Evolutionary conservation across 2,113 vertebrate species (phyloP), one percentile per base, ranked within the genome.

Genomic region (Notothenia coriiceps): DNA sequence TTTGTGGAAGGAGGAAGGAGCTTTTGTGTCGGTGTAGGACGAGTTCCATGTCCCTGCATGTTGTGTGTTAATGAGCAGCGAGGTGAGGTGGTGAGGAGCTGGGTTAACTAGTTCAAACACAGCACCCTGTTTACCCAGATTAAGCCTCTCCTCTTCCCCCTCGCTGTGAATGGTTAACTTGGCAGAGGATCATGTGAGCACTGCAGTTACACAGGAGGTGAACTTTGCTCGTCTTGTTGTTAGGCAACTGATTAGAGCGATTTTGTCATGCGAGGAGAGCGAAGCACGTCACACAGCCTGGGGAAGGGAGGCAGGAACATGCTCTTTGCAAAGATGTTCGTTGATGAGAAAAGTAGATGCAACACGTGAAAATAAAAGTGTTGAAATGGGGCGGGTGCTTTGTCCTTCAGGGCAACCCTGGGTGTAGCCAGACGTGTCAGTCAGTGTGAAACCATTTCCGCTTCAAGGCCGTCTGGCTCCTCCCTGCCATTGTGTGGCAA

Each of bases 391-490:
- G 50, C 17, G 63, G 29, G 20, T 14, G 65, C 10, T 55, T 52
- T 72, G 78, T 86, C 86, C 82, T 90, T 89, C 81, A 86, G 85
- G 82, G 77, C 67, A 86, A 85, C 87, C 76, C 86, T 75, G 90
- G 85, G 90, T 84, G 88, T 77, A 84, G 51, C 75, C 80, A 78
- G 84, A 86, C 79, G 59, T 87, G 88, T 86, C 90, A 90, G 87
- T 86, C 84, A 70, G 73, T 74, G 86, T 71, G 86, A 92, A 88
- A 91, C 75, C 79, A 80, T 91, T 93, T 93, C 91, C 89, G 79
- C 91, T 82, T 88, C 81, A 84, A 91, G 90, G 88, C 86, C 68
- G 91, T 91, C 91, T 94, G 89, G 83, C 87, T 88, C 86, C 91
- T 25, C 90, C 89, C 87, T 57, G 65, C 69, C 70, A 85, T 91